Conservation (phyloP, 2,113 vertebrate genomes). For the Catharus fuscescens region DNA sequence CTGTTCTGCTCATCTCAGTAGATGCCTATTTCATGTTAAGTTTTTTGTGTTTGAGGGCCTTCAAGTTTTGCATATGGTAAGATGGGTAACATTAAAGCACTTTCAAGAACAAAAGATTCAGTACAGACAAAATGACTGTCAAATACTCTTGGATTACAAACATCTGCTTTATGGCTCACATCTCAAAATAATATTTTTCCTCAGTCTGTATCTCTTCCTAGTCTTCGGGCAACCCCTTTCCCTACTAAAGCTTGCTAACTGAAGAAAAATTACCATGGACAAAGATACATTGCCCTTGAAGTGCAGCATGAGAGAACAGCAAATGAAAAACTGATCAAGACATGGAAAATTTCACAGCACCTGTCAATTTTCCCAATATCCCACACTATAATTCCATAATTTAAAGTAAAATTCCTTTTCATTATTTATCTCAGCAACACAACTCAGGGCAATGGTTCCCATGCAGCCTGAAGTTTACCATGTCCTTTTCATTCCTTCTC, state of each 20-base stretch:
- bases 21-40: background rate
- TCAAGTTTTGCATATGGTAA: background rate
- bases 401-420: background rate
- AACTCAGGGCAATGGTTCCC: background rate
- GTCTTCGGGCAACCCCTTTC: background rate
- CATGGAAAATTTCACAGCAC: background rate
- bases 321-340: background rate
- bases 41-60: background rate
- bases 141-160: background rate
- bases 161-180: background rate
- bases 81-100: background rate
- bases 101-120: background rate
- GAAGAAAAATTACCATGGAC: background rate
- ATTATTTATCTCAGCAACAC: background rate
- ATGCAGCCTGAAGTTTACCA: background rate
- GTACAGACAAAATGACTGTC: background rate
- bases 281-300: background rate
- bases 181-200: background rate
- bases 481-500: background rate
- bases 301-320: background rate
- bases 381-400: background rate
- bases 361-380: background rate
- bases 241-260: background rate
- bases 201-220: background rate
- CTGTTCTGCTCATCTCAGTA: background rate